Evolutionary conservation across 2,113 vertebrate genomes (phyloP).

Genomic region (Gorsachius goisagi): DNA sequence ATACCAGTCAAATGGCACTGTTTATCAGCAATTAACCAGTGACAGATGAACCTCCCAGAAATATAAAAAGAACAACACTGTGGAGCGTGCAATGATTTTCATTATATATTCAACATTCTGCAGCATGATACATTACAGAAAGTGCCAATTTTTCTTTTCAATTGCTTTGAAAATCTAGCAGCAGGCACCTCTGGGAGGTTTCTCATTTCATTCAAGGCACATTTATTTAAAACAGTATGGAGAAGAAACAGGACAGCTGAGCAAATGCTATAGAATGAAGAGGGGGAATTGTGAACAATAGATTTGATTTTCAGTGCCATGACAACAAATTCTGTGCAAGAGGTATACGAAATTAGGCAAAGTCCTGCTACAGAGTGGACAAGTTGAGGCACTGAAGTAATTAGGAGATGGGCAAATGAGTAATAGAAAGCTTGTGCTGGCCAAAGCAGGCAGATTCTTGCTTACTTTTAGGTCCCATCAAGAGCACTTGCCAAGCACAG

Average conservation of each 20-base stretch:
- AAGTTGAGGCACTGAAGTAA: constrained; percentile 4
- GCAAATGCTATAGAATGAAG: constrained; percentile 6
- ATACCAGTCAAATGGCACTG: constrained; percentile 54
- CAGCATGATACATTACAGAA: neutral
- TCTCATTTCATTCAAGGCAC: constrained; percentile 49
- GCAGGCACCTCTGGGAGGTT: constrained; percentile 38
- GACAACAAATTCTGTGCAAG: neutral
- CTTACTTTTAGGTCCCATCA: neutral
- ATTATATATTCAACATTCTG: constrained; percentile 36
- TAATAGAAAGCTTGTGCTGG: neutral
- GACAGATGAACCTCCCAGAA: constrained; percentile 41
- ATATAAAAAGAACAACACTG: constrained; percentile 43
- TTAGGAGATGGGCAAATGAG: neutral
- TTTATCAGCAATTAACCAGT: constrained; percentile 68
- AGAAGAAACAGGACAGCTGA: constrained; percentile 24
- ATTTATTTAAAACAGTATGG: constrained; percentile 17
- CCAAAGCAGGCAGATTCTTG: constrained; percentile 5
- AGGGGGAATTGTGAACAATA: neutral
- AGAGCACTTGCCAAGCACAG: neutral
- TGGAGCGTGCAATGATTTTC: constrained; percentile 7
- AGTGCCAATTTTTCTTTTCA: constrained; percentile 58
- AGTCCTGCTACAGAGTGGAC: neutral
- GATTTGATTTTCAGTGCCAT: constrained; percentile 31
- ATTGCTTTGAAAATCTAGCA: constrained; percentile 46
- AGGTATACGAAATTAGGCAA: neutral